Evolutionary conservation across 2,888 invertebrate species (phyloP).

Genomic region (Tipula lateralis): DNA sequence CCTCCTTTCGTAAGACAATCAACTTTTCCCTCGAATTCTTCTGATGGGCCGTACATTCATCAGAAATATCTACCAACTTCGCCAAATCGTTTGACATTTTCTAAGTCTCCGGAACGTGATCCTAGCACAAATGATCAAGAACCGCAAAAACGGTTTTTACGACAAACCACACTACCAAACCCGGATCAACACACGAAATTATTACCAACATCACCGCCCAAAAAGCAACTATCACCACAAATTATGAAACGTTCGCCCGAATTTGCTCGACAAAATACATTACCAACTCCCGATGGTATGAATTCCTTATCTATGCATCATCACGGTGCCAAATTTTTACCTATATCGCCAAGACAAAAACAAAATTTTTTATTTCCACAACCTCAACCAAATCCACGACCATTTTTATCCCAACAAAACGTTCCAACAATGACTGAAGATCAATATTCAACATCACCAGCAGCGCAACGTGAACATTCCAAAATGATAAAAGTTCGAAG

Average conservation of each 20-base stretch:
- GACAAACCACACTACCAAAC: slow-evolving; percentile 47
- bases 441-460: slow-evolving; percentile 42
- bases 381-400: slow-evolving; percentile 43
- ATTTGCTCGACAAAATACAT: slow-evolving; percentile 46
- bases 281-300: slow-evolving; percentile 47
- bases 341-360: slow-evolving; percentile 47
- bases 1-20: slow-evolving; percentile 47
- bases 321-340: slow-evolving; percentile 43
- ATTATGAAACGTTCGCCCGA: slow-evolving; percentile 46
- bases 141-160: slow-evolving; percentile 39
- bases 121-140: slow-evolving; percentile 37
- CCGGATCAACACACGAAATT: slow-evolving; percentile 48
- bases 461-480: slow-evolving; percentile 40
- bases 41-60: slow-evolving; percentile 35
- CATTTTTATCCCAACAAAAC: slow-evolving; percentile 47
- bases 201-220: slow-evolving; percentile 48
- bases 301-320: slow-evolving; percentile 45
- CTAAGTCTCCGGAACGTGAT: slow-evolving; percentile 33
- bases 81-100: slow-evolving; percentile 39
- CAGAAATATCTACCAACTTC: slow-evolving; percentile 44
- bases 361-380: slow-evolving; percentile 47
- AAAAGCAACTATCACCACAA: slow-evolving; percentile 46
- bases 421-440: slow-evolving; percentile 45
- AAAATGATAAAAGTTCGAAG: slow-evolving; percentile 50
- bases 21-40: slow-evolving; percentile 43